Conservation (phyloP, 1,140 invertebrate genomes). For the Atta cephalotes region DNA sequence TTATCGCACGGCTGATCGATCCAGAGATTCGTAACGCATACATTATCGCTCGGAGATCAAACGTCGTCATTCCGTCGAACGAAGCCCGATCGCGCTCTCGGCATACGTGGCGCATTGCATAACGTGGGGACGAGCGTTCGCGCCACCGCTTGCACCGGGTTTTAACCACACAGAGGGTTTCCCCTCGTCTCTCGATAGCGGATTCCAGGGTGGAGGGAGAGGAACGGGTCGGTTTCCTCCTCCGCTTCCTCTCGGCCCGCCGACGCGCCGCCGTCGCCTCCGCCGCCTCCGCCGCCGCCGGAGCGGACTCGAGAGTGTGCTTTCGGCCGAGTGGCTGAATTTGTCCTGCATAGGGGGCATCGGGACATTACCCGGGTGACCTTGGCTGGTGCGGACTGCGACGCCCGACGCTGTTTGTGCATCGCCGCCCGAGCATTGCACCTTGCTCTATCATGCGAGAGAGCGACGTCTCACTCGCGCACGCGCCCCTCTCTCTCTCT, state of each 20-base stretch:
- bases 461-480: slow-evolving; percentile 37
- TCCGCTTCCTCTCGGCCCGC: not conserved
- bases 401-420: slow-evolving; percentile 83
- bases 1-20: not conserved
- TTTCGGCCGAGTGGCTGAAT: slow-evolving; percentile 82
- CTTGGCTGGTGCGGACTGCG: slow-evolving; percentile 83
- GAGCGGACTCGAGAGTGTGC: slow-evolving; percentile 56
- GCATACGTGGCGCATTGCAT: slow-evolving; percentile 76
- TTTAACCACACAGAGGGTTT: slow-evolving; percentile 41
- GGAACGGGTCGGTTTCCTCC: slow-evolving; percentile 7
- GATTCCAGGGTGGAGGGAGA: slow-evolving; percentile 26
- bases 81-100: not conserved
- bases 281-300: not conserved
- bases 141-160: slow-evolving; percentile 36
- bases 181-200: slow-evolving; percentile 39
- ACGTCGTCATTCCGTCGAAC: not conserved
- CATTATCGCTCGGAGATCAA: not conserved
- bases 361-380: slow-evolving; percentile 86
- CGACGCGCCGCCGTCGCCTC: not conserved
- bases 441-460: slow-evolving; percentile 84
- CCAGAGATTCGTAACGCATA: not conserved
- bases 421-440: slow-evolving; percentile 85
- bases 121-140: slow-evolving; percentile 64
- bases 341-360: slow-evolving; percentile 87
- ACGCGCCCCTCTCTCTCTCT: not conserved